phyloP scores from a whole-genome alignment of 2,797 vertebrate species.

The Chelon labrosus region DNA sequence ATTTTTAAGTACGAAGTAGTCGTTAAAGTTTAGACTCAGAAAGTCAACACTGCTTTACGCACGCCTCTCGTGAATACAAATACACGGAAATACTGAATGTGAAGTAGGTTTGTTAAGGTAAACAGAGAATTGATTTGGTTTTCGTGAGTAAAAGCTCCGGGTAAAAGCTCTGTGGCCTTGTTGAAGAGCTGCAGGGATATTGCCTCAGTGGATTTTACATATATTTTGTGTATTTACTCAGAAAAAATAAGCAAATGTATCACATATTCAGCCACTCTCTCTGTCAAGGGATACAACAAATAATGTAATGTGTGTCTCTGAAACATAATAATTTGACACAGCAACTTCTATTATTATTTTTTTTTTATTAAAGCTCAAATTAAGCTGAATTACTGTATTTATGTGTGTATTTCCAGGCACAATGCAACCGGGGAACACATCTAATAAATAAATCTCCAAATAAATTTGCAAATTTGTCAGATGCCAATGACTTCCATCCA shows the following conservation, averaged over 20 bases:
- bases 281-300: slow-evolving; percentile 31
- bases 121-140: slow-evolving; percentile 77
- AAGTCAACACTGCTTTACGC: slow-evolving; percentile 59
- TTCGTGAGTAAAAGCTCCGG: slow-evolving; percentile 65
- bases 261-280: slow-evolving; percentile 47
- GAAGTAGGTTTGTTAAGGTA: slow-evolving; percentile 74
- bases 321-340: slow-evolving; percentile 31
- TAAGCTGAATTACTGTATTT: background rate
- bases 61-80: slow-evolving; percentile 74
- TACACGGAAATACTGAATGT: slow-evolving; percentile 61
- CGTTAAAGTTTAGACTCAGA: slow-evolving; percentile 72
- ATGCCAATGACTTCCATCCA: slow-evolving; percentile 58
- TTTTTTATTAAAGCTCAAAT: slow-evolving; percentile 18
- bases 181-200: slow-evolving; percentile 23
- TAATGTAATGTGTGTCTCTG: background rate
- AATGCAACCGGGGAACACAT: slow-evolving; percentile 14
- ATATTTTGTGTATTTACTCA: slow-evolving; percentile 39
- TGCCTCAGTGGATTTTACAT: slow-evolving; percentile 48
- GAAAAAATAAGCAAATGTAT: slow-evolving; percentile 40
- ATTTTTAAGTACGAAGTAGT: slow-evolving; percentile 71
- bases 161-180: slow-evolving; percentile 67
- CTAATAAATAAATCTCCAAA: slow-evolving; percentile 49
- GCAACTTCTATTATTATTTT: background rate
- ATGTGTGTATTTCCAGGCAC: background rate
- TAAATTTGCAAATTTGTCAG: slow-evolving; percentile 62